These are phyloP conservation scores for Drosophila tanythrix DNA, from an alignment of 2,888 invertebrate species.

Conservation along the genomic window DNA sequence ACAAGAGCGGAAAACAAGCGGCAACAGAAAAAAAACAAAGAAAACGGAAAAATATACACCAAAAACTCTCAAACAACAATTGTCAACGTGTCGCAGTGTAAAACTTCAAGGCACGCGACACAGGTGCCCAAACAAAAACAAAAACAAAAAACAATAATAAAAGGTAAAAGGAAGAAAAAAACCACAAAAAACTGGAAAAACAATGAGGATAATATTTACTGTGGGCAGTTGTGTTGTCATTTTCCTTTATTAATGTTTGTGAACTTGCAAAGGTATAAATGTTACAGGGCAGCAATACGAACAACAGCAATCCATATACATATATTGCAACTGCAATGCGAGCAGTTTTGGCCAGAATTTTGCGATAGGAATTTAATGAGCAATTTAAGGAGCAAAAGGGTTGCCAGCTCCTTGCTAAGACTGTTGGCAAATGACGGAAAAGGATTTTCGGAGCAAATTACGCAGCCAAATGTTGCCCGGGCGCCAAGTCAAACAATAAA, in stretches of 20 bases:
- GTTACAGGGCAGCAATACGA: conserved; percentile 28
- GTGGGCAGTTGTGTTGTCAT: conserved; percentile 36
- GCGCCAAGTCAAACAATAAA: conserved; percentile 76
- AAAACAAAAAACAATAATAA: conserved; percentile 29
- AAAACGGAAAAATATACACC: conserved; percentile 11
- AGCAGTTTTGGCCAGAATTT: conserved; percentile 8
- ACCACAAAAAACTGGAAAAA: conserved; percentile 44
- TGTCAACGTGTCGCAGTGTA: conserved; percentile 51
- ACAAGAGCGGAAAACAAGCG: conserved; percentile 2
- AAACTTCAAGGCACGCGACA: conserved; percentile 50
- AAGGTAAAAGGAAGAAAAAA: conserved; percentile 1
- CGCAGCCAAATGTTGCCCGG: conserved; percentile 77
- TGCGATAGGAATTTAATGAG: conserved; percentile 4
- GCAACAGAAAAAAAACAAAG: not conserved
- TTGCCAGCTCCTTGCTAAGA: conserved; percentile 3
- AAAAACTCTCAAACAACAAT: conserved; percentile 47
- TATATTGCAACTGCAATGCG: conserved; percentile 26
- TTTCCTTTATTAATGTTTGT: conserved; percentile 57
- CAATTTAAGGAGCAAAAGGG: conserved; percentile 35
- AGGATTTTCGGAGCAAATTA: conserved; percentile 68
- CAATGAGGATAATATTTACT: conserved; percentile 62
- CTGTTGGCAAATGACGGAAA: conserved; percentile 58
- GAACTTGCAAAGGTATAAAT: conserved; percentile 61
- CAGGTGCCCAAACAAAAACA: conserved; percentile 52
- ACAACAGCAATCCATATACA: conserved; percentile 13